Percentiles rank a stretch among this genome's conserved stretches.
phyloP scores from a whole-genome alignment of 2,113 vertebrate genomes.

The Cygnus buccinator region DNA sequence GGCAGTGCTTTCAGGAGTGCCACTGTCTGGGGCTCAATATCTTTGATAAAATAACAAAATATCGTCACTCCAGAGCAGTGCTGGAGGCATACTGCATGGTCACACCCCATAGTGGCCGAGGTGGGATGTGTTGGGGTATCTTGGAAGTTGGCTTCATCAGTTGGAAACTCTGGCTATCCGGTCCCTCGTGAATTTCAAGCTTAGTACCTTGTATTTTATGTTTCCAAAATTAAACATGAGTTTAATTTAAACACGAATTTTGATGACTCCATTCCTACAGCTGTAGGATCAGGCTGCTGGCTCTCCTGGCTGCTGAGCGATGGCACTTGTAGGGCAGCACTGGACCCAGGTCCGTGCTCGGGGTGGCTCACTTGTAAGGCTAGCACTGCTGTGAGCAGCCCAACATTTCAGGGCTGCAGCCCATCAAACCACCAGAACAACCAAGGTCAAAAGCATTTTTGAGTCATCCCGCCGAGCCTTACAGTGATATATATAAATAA shows the following conservation, averaged over 20 bases:
- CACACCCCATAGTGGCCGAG: neutral
- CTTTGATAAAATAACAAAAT: neutral
- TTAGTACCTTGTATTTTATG: neutral
- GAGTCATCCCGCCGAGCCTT: neutral
- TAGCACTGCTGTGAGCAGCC: neutral
- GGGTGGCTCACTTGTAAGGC: neutral
- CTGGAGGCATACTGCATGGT: fast-evolving
- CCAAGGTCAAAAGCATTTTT: neutral
- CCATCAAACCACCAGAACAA: neutral
- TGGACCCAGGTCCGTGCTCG: neutral
- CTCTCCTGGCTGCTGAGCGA: fast-evolving
- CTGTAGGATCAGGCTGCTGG: neutral
- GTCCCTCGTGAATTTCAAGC: neutral
- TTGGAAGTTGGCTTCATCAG: neutral
- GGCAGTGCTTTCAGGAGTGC: neutral
- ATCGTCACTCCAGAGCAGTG: neutral
- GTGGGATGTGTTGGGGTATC: neutral
- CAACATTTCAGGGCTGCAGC: neutral
- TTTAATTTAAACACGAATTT: neutral
- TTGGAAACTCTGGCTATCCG: neutral
- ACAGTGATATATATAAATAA: neutral
- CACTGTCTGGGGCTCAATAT: neutral
- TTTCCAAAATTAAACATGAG: neutral
- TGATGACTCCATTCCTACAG: neutral
- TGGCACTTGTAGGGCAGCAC: neutral